Base-by-base conservation (phyloP, 2,797 vertebrate species). In the Calcarius lapponicus region DNA sequence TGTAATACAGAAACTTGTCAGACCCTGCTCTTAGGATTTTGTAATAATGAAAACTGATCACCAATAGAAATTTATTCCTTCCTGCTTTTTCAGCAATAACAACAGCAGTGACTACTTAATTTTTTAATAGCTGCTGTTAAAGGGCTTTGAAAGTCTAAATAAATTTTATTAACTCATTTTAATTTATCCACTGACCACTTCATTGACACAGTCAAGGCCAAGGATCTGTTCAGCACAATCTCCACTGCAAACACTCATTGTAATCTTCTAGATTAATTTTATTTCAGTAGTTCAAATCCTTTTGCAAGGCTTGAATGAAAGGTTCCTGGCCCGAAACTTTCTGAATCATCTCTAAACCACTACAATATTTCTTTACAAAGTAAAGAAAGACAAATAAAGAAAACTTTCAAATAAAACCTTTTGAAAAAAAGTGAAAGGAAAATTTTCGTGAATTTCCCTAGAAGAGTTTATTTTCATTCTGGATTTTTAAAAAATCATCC, bases 41-140 rank as follows among this genome's bases (percentile, higher is more conserved):
- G 58, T 58, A 78, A 66, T 83, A 92, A 92, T 81, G 80, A 93
- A 74, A 96, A 91, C 19, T 70, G 65, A 91, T 69, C 61, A 43
- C 65, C 51, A 10, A 73, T 50, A 38, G 67, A 86, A 95, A 94
- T 71, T 50, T 47, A 80, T 93, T 87, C 57, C 62, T 96, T 95
- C 74, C 81, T 21, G 6, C 11, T 32, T 89, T 92, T 83, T 78
- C 84, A 69, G 36, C 58, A 80, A 70, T 42, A 79, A 82, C 19
- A 90, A 40, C 24, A 60, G 10, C 43, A 78, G 36, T 18, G 38
- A 86, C 38, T 73, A 32, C 29, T 76, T 71, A 28, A 34, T 69
- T 92, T 92, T 91, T 92, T 66, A 57, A 80, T 31, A 62, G n/a
- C 12, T 66, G 28, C n/a, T 78, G 28, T 71, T 79, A 95, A 85